phyloP scores from a whole-genome alignment of 2,113 vertebrate species.

The Canis aureus region DNA sequence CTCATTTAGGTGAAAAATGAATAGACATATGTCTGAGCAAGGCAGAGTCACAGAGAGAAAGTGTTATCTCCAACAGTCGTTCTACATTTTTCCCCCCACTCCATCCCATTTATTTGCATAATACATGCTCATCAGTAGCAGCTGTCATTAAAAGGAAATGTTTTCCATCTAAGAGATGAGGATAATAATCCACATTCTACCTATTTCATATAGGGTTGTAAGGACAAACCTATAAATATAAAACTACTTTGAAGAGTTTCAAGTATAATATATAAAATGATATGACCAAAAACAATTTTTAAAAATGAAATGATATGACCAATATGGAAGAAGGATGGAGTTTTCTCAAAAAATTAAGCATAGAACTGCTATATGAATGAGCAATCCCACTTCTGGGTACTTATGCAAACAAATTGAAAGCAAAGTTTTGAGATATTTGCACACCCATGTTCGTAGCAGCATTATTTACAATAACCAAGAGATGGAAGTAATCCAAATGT shows the following conservation, averaged over 20 bases:
- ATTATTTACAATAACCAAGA: not conserved
- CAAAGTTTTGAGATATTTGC: not conserved
- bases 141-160: not conserved
- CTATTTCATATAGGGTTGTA: not conserved
- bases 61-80: not conserved
- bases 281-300: not conserved
- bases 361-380: not conserved
- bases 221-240: conserved; percentile 9
- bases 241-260: not conserved
- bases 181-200: not conserved
- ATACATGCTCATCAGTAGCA: not conserved
- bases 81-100: not conserved
- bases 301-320: not conserved
- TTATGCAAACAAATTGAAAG: not conserved
- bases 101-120: not conserved
- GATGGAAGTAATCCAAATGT: not conserved
- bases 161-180: not conserved
- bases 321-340: not conserved
- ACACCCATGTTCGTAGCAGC: not conserved
- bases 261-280: not conserved
- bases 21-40: not conserved
- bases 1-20: conserved; percentile 21
- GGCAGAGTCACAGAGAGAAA: not conserved
- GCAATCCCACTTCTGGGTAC: not conserved
- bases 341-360: conserved; percentile 4